Base-by-base conservation (phyloP, 2,113 vertebrate species). In the Xiphias gladius region DNA sequence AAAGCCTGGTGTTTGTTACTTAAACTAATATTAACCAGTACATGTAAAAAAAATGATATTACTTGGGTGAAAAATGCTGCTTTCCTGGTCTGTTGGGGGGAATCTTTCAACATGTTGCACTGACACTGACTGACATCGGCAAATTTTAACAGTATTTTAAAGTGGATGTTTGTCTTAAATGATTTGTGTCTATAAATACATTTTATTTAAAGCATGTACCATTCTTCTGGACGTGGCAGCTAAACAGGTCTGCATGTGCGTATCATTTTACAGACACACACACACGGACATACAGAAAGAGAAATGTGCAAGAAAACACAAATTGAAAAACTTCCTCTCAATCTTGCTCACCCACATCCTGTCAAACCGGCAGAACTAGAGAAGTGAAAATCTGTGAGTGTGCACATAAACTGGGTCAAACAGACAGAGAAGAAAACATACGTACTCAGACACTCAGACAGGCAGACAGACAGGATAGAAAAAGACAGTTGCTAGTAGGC, bases 311-410 rank as follows among this genome's bases (percentile, higher is more conserved):
- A 41, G 65, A 50, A 81, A 80, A 57, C 46, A 64, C 46, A 28
- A 22, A 58, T n/a, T 79, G 48, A 43, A 76, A 84, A 72, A 89
- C 83, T 88, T 90, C 84, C 83, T 73, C 43, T 78, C 30, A 35
- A 55, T 39, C 28, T 28, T 69, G 70, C 74, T 86, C 30, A 81
- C 52, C 89, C 85, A 86, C 87, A 89, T 94, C 93, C 93, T 93
- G 87, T 83, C 58, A 75, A 2, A 59, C 52, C 58, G 43, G 58
- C 46, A 37, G 16, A 71, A 79, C 89, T 13, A 19, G 63, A 90
- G 89, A 93, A 93, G 89, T 88, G 91, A 93, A 91, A 93, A 84
- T 78, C 17, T 26, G 43, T 69, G 86, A 79, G 57, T 88, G 52
- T 85, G 90, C 87, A 92, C 14, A 63, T 73, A 74, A 91, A 89